A percentile compares a stretch with the other conserved stretches of the same genome.
Conservation (phyloP, 2,113 vertebrate species). For the Phasianus colchicus region DNA sequence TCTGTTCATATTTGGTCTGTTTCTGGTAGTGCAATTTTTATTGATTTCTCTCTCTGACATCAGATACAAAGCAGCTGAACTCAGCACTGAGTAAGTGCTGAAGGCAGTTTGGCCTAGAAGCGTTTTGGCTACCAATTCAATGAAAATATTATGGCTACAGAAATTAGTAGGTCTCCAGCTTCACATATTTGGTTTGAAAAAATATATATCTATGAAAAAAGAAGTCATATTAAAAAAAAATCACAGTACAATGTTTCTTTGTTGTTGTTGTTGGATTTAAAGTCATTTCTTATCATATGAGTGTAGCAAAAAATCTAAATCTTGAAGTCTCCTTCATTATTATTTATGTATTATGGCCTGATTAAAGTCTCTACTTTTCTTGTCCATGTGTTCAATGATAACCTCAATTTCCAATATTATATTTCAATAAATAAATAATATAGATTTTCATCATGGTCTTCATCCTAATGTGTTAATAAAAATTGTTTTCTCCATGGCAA, state of each 20-base stretch:
- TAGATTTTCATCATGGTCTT: neutral
- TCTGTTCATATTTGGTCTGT: constrained; percentile 44
- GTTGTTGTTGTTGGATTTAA: neutral
- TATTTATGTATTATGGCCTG: neutral
- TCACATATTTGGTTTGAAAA: neutral
- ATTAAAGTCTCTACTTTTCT: neutral
- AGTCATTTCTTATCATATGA: neutral
- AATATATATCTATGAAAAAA: neutral
- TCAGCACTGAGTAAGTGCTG: neutral
- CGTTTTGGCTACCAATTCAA: neutral
- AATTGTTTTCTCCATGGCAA: neutral
- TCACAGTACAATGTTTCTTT: neutral
- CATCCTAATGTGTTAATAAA: neutral
- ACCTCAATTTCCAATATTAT: neutral
- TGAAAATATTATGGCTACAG: neutral
- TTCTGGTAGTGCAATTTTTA: neutral
- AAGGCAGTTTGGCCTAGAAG: neutral
- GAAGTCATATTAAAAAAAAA: neutral
- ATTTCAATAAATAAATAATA: neutral
- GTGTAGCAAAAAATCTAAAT: neutral
- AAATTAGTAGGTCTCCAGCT: neutral
- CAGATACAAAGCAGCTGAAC: neutral
- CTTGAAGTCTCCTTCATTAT: neutral
- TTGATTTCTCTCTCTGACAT: constrained; percentile 24
- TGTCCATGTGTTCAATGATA: neutral